Evolutionary conservation across 2,888 invertebrate genomes (phyloP), one percentile per base, ranked within the genome.

Genomic region (Andrena trimmerana): DNA sequence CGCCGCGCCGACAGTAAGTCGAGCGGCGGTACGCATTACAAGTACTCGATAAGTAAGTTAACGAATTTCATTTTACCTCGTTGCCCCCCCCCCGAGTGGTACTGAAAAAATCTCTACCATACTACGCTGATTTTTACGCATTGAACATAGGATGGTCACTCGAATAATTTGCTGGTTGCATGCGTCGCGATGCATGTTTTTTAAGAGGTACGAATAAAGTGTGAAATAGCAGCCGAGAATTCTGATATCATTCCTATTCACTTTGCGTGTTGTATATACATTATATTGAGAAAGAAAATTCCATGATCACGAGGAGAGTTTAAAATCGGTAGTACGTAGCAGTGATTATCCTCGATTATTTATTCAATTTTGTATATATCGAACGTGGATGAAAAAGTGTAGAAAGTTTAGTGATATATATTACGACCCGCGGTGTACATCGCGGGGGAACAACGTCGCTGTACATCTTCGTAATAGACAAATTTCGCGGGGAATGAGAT

Each of bases 291-390:
- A 74, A 1, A 83, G 85, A 85, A 88, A 85, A 88, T 89, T 86
- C 84, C 81, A 85, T 78, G 65, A 83, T 83, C 81, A 68, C 63
- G 63, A 81, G 29, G 76, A 68, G 65, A 76, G 65, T 81, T 78
- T 52, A 86, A 86, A 86, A 86, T 88, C 81, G 74, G 76, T 89
- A 85, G 83, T 85, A 72, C 52, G 72, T 87, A 89, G 84, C 72
- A 48, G 73, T 88, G 69, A 88, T 88, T 89, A 85, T 81, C 81
- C 81, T 87, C 83, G 87, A 89, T 90, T 92, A 92, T 93, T 93
- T 93, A 92, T 92, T 92, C 91, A 90, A 92, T 84, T 91, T 90
- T 93, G 92, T 93, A 92, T 92, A 93, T 92, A 88, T 84, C 83
- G 73, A 82, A 83, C 68, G 67, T 80, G 84, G 69, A 72, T 70